phyloP scores from a whole-genome alignment of 2,113 vertebrate genomes.

The Laticauda laticaudata region DNA sequence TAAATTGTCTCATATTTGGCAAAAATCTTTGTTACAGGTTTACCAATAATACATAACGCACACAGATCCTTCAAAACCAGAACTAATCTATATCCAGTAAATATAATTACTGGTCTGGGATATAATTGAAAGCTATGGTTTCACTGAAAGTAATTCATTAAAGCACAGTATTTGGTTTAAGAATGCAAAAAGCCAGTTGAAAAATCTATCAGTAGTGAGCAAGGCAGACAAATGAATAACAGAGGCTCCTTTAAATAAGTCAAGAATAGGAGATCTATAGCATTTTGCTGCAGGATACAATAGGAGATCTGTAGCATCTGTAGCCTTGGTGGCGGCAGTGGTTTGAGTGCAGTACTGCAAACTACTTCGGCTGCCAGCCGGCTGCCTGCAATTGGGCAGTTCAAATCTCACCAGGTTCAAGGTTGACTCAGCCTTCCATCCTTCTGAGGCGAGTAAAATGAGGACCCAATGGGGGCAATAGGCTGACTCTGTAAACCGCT shows the following conservation, averaged over 20 bases:
- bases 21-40: neutral
- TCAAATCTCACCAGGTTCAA: too few relatives aligned
- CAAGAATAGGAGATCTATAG: neutral
- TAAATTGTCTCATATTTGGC: neutral
- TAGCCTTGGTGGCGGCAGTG: too few relatives aligned
- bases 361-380: too few relatives aligned
- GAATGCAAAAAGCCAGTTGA: neutral
- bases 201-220: neutral
- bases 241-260: neutral
- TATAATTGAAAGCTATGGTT: neutral
- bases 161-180: neutral
- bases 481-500: too few relatives aligned
- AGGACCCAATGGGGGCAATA: too few relatives aligned
- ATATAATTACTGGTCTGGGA: neutral
- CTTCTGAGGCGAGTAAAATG: too few relatives aligned
- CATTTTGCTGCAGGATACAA: neutral
- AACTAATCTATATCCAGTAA: neutral
- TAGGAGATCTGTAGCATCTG: neutral
- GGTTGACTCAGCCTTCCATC: too few relatives aligned
- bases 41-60: neutral
- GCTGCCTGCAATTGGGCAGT: too few relatives aligned
- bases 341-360: too few relatives aligned
- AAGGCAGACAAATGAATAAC: neutral
- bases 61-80: neutral
- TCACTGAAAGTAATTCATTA: neutral